Evolutionary conservation across 2,888 invertebrate genomes (phyloP), one percentile per base, ranked within the genome.

Genomic region (Trichopoda pennipes): DNA sequence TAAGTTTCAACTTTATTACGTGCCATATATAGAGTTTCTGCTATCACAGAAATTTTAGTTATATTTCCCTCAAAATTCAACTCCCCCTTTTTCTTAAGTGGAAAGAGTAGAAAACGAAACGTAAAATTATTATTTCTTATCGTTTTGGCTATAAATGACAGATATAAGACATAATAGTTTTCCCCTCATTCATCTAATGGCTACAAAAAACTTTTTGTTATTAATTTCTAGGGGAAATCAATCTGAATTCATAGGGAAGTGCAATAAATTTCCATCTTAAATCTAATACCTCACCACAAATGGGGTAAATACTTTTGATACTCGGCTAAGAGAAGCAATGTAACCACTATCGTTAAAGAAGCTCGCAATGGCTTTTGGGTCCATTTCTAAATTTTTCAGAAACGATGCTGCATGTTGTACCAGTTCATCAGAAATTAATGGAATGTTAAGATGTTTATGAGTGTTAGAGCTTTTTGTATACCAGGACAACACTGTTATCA

Each of bases 1-100:
- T 78, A 64, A 69, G 64, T 23, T 68, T 69, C 73, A 74, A 77
- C 58, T 81, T 81, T 82, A 82, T 82, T 78, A 78, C 81, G 81
- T 82, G 81, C 66, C 78, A 82, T 75, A 78, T 55, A 75, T 70
- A 77, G 69, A 77, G 58, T 38, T 58, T 44, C 64, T 53, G 68
- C 53, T 73, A 61, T 44, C 51, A 49, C 60, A 63, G 28, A 61
- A 64, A 53, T 28, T 49, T 63, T 58, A 16, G 21, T 51, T 32
- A 64, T 64, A 56, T 9, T n/a, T 28, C 28, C 7, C 35, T 28
- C 21, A 23, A 21, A 64, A 17, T 49, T 21, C 35, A 21, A 21
- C 44, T 21, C 23, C 12, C 9, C 16, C n/a, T n/a, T 10, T 3
- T 23, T 53, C 17, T 16, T 16, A 44, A 44, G 21, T 9, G 16